Evolutionary conservation across 1,140 invertebrate genomes (phyloP), one percentile per base, ranked within the genome.

Genomic region (Archivesica marissinica): DNA sequence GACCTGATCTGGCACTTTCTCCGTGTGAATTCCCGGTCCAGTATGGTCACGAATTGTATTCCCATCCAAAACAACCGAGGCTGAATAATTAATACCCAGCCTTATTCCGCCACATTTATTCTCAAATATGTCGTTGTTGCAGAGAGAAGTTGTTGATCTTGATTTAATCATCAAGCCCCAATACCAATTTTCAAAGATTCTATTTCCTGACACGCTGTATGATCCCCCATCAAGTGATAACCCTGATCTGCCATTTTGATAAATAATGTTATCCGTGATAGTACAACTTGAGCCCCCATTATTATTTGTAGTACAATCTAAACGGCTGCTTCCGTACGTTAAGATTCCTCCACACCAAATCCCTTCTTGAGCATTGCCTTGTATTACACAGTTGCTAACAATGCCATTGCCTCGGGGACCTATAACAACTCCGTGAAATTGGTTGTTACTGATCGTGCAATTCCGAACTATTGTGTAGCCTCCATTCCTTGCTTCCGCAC

Each of bases 101-200:
- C 74, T 50, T 23, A 85, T 85, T 17, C 82, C 82, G 6, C 82
- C 82, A 70, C 82, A 85, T 70, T 78, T 85, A 52, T 85, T 85
- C 35, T 70, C 66, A 47, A 78, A 85, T 33, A 85, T 85, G 35
- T 85, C 83, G 33, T 85, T 85, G 23, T 72, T 78, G 6, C 15
- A 11, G n/a, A 85, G 44, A 23, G 25, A 33, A 6, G 28, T 11
- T 15, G 74, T 28, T 56, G 83, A 85, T 35, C 75, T 52, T 2
- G 30, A 56, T 47, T 78, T 78, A 4, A 56, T 17, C 30, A 70
- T 41, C 15, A 85, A 33, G 25, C 74, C 83, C 75, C 83, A 78
- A 23, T 41, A 38, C 75, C 83, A 78, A 23, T 85, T 85, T 20
- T 85, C 75, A 50, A 50, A 50, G 15, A 30, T n/a, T n/a, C n/a